phyloP scores from a whole-genome alignment of 2,888 invertebrate species.

The Eretmocerus hayati region DNA sequence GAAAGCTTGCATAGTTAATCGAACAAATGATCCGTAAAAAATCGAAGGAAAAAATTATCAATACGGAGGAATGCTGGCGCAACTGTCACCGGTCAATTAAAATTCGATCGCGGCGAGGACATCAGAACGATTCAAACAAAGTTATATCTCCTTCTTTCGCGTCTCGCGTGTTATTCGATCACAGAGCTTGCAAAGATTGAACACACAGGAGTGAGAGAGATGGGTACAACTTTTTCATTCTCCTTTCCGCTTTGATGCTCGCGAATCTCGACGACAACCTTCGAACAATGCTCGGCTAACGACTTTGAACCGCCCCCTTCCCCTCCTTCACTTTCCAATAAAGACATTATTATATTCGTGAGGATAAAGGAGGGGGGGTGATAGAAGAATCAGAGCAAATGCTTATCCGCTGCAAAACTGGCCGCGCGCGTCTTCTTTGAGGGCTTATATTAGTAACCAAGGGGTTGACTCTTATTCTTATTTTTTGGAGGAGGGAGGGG shows the following conservation, averaged over 20 bases:
- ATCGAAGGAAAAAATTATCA: too few relatives aligned
- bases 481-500: neutral
- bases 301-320: slow-evolving; percentile 12
- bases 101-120: too few relatives aligned
- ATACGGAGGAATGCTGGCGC: too few relatives aligned
- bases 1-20: too few relatives aligned
- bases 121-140: too few relatives aligned
- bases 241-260: slow-evolving; percentile 19
- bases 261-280: too few relatives aligned
- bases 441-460: slow-evolving; percentile 3
- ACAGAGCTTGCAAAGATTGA: too few relatives aligned
- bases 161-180: too few relatives aligned
- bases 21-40: too few relatives aligned
- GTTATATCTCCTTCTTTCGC: too few relatives aligned
- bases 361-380: neutral
- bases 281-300: slow-evolving; percentile 20
- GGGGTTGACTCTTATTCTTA: slow-evolving; percentile 2
- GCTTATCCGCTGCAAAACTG: slow-evolving; percentile 39
- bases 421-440: slow-evolving; percentile 5
- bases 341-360: slow-evolving; percentile 36
- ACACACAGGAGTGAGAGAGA: neutral
- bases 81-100: too few relatives aligned
- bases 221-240: slow-evolving; percentile 14
- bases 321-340: slow-evolving; percentile 37
- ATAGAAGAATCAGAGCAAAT: slow-evolving; percentile 23